These are phyloP conservation scores for Acrobasis suavella DNA, from an alignment of 2,888 invertebrate genomes.

Conservation along the genomic window DNA sequence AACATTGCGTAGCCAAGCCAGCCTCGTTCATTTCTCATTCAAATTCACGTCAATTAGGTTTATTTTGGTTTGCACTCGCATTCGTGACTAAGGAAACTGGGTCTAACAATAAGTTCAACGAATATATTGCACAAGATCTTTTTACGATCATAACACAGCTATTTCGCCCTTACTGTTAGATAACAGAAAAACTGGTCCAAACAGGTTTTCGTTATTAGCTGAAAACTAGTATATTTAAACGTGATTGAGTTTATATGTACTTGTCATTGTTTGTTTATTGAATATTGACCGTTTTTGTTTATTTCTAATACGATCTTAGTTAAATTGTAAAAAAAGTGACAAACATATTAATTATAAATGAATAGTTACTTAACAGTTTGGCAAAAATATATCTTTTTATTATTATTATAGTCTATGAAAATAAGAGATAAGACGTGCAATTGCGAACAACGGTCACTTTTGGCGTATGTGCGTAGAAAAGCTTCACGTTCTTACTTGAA, in stretches of 20 bases:
- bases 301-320: too few relatives aligned
- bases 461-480: too few relatives aligned
- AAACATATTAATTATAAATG: too few relatives aligned
- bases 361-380: too few relatives aligned
- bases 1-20: not conserved
- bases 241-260: not conserved
- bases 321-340: too few relatives aligned
- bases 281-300: too few relatives aligned
- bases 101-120: constrained; percentile 30
- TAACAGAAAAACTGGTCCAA: constrained; percentile 9
- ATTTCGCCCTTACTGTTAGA: constrained; percentile 19
- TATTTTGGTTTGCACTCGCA: constrained; percentile 35
- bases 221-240: not conserved
- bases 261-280: too few relatives aligned
- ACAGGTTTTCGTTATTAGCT: constrained; percentile 4
- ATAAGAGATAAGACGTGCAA: too few relatives aligned
- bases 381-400: too few relatives aligned
- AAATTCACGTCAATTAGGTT: constrained; percentile 30
- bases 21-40: not conserved
- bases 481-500: too few relatives aligned
- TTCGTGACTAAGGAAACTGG: constrained; percentile 35
- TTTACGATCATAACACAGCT: constrained; percentile 20
- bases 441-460: too few relatives aligned
- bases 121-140: constrained; percentile 32
- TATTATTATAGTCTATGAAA: too few relatives aligned